These are phyloP conservation scores for Callithrix jacchus DNA, from an alignment of 2,113 vertebrate species.

Conservation along the genomic window DNA sequence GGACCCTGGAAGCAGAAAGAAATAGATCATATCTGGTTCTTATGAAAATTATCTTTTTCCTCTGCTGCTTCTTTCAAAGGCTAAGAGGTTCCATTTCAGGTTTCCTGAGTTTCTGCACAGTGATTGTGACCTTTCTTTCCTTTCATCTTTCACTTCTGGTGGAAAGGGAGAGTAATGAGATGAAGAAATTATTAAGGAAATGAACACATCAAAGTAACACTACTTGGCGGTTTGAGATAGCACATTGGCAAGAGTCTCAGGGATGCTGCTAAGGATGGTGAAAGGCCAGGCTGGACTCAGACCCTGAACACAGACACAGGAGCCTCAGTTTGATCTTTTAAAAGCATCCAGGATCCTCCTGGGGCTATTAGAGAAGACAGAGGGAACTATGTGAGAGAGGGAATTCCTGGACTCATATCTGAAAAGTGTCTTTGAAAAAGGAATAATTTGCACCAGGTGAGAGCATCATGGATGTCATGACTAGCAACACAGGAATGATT, in stretches of 20 bases:
- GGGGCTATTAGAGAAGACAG: not conserved
- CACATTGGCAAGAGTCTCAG: not conserved
- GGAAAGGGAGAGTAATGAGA: constrained; percentile 53
- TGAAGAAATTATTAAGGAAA: constrained; percentile 47
- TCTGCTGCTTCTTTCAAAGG: constrained; percentile 27
- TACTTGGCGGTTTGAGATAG: not conserved
- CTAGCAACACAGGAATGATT: not conserved
- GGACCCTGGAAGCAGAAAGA: not conserved
- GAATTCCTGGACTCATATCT: not conserved
- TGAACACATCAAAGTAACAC: constrained; percentile 29
- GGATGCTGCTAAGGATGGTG: not conserved
- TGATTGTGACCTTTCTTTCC: constrained; percentile 50
- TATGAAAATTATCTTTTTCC: not conserved
- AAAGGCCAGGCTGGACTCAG: not conserved
- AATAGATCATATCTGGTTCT: not conserved
- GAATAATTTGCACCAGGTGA: not conserved
- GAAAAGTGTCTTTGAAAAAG: constrained; percentile 14
- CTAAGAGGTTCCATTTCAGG: constrained; percentile 63
- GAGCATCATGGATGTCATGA: not conserved
- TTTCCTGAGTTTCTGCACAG: constrained; percentile 46
- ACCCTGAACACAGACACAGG: not conserved
- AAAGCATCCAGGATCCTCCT: not conserved
- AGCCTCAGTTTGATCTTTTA: not conserved
- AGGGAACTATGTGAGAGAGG: not conserved
- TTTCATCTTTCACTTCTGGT: constrained; percentile 19